Conservation (phyloP, 2,888 invertebrate genomes). For the Pherbina coryleti region DNA sequence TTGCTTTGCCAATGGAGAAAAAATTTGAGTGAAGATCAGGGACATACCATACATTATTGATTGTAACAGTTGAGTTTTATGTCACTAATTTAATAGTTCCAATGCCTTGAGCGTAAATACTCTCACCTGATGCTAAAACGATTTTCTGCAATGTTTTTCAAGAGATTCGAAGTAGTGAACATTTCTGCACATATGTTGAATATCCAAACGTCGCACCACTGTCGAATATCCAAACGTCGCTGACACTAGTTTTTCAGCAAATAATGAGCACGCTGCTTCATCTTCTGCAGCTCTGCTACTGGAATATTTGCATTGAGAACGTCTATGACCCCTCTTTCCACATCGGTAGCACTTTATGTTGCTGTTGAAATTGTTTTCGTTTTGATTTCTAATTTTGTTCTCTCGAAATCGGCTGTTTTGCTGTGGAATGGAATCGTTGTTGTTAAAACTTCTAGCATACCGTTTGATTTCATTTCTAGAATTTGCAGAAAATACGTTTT, state of each 20-base stretch:
- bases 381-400: slow-evolving; percentile 21
- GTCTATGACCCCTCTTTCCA: slow-evolving; percentile 42
- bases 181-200: slow-evolving; percentile 39
- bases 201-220: slow-evolving; percentile 38
- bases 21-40: too few relatives aligned
- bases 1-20: neutral
- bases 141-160: neutral
- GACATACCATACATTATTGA: too few relatives aligned
- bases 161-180: slow-evolving; percentile 19
- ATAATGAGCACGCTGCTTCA: too few relatives aligned
- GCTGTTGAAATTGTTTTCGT: slow-evolving; percentile 8
- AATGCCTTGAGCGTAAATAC: too few relatives aligned
- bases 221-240: slow-evolving; percentile 39
- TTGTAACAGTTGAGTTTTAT: too few relatives aligned
- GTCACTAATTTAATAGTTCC: too few relatives aligned
- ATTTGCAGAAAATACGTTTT: slow-evolving; percentile 30
- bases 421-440: too few relatives aligned
- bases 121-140: too few relatives aligned
- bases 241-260: too few relatives aligned
- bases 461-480: too few relatives aligned
- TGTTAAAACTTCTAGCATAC: too few relatives aligned
- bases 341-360: slow-evolving; percentile 42
- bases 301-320: slow-evolving; percentile 38
- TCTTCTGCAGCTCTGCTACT: neutral
- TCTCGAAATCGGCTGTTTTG: slow-evolving; percentile 27